Base-by-base conservation (phyloP, 2,888 invertebrate species). In the Disparrhopalites patrizii region DNA sequence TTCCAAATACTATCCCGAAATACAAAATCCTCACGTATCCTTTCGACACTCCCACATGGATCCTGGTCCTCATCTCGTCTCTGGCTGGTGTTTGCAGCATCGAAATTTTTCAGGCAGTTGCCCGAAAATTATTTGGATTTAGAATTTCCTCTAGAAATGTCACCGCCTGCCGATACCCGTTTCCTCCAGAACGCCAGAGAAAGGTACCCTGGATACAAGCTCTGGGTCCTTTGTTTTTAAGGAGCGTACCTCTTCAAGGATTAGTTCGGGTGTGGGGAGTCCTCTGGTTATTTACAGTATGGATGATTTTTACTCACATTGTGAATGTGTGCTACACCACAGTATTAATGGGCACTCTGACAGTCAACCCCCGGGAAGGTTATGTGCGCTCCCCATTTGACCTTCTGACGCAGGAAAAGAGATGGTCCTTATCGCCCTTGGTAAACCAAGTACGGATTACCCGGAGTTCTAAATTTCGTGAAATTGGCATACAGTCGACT, bases 161-260 rank as follows among this genome's bases (percentile, higher is more conserved):
- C n/a, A n/a, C n/a, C n/a, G n/a, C n/a, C n/a, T n/a, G n/a, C n/a
- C n/a, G n/a, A n/a, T n/a, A n/a, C n/a, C n/a, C n/a, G n/a, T n/a
- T n/a, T n/a, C n/a, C n/a, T n/a, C n/a, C n/a, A n/a, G n/a, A n/a
- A 47, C 3, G 23, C 2, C 47, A 47, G n/a, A 20, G 23, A n/a
- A 31, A 28, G 28, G 2, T 55, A 1, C 36, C 55, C 23, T 55
- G 55, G 55, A 55, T 55, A 20, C 55, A 55, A 33, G 20, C 33
- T 5, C 4, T 55, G 10, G 55, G 33, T 7, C 20, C 55, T 5
- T 2, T 55, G 8, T 55, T 55, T 15, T 18, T 55, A 4, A 27
- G 36, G 10, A 33, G 33, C 7, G 23, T 33, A 15, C 13, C 31
- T 18, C 1, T 33, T 10, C 23, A 33, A 8, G 28, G 8, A 5